Evolutionary conservation across 2,113 vertebrate species (phyloP), one percentile per base, ranked within the genome.

Genomic region (Miniopterus natalensis): DNA sequence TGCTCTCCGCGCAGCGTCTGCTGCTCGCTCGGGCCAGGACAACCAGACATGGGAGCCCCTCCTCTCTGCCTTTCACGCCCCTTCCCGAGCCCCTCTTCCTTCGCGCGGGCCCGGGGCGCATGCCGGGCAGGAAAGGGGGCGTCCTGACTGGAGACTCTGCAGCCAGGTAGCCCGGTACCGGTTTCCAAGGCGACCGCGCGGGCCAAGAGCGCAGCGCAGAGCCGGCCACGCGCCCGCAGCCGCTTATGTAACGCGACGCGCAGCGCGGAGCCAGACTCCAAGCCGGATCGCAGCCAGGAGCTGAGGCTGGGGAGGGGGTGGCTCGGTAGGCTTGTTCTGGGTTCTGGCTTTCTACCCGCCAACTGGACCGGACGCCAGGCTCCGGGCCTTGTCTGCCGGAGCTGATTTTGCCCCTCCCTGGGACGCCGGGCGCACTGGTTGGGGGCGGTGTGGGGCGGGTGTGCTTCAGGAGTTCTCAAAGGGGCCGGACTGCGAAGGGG

Each of bases 211-310:
- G 94, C 97, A 73, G 94, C 86, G 92, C 96, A 31, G 45, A 77
- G 95, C 84, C 89, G 84, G 98, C 98, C 98, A 97, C 96, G 84
- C 97, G 98, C 98, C 98, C 98, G 91, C 96, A 96, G 93, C 77
- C 90, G 97, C 98, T 98, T 98, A 98, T 98, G 98, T 98, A 98
- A 98, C 97, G 77, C 93, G 96, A 95, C 97, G 61, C 96, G 85
- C 94, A 85, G 93, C 96, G 84, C 94, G 31, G 92, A 96, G 88
- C 80, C 61, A 88, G 92, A 74, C 45, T 77, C 13, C 71, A 59
- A 80, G 45, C 14, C 63, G 1, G 94, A 94, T 80, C 59, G 71
- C 61, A 70, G 75, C 89, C 51, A 61, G 49, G 45, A 55, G 85
- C 27, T 7, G 84, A 59, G 93, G 83, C 21, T 66, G 88, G 65